These are phyloP conservation scores for Bos taurus DNA, from an alignment of 2,113 vertebrate species.

Conservation along the genomic window ARS-UCD2.0 NC_037357.1:110417501-110418000, in stretches of 20 bases:
- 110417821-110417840: neutral
- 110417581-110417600: neutral
- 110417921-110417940: neutral
- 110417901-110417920: neutral
- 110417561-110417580: neutral
- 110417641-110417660: neutral
- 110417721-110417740: neutral
- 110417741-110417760: neutral
- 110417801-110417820: neutral
- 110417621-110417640: neutral
- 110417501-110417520: neutral
- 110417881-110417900: neutral
- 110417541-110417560: neutral
- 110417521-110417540: neutral
- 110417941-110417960: neutral
- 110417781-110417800: neutral
- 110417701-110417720: neutral
- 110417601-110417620: neutral
- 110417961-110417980: neutral
- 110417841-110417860: neutral
- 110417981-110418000: neutral
- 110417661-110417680: neutral
- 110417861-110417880: neutral
- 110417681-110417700: neutral
- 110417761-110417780: neutral